phyloP scores from a whole-genome alignment of 2,888 invertebrate genomes.

The Dasysyrphus albostriatus region DNA sequence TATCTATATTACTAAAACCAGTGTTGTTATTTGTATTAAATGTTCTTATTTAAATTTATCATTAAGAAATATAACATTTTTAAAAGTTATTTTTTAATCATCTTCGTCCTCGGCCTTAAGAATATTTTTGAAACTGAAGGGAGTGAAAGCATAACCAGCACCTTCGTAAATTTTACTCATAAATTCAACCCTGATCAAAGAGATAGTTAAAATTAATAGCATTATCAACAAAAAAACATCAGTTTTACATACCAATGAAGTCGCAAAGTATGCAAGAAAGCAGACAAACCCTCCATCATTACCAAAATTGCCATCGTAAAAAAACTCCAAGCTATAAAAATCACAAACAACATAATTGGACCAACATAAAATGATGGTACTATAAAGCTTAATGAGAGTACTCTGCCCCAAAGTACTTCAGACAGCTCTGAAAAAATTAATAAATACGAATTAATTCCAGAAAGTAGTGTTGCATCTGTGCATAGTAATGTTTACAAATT shows the following conservation, averaged over 20 bases:
- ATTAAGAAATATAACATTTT: neutral
- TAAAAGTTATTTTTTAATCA: neutral
- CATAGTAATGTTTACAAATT: no score
- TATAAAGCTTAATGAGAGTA: slow-evolving; percentile 89
- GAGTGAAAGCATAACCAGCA: slow-evolving; percentile 90
- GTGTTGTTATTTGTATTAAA: no score
- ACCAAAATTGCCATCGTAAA: slow-evolving; percentile 97
- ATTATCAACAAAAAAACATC: neutral
- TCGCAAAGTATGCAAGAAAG: slow-evolving; percentile 98
- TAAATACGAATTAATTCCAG: neutral
- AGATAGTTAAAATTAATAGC: neutral
- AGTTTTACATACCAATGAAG: slow-evolving; percentile 89
- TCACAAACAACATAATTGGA: slow-evolving; percentile 89
- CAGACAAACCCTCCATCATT: slow-evolving; percentile 99
- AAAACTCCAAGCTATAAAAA: slow-evolving; percentile 95
- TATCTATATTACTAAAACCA: no score
- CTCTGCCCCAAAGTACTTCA: slow-evolving; percentile 96
- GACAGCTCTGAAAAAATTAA: slow-evolving; percentile 86
- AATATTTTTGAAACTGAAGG: slow-evolving; percentile 91
- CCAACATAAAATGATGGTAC: slow-evolving; percentile 86
- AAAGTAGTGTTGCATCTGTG: neutral
- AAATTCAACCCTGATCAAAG: slow-evolving; percentile 89
- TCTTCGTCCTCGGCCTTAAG: slow-evolving; percentile 82
- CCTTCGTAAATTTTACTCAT: slow-evolving; percentile 97
- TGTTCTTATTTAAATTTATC: neutral